Conservation (phyloP, 2,797 vertebrate genomes). For the Glossophaga mutica region DNA sequence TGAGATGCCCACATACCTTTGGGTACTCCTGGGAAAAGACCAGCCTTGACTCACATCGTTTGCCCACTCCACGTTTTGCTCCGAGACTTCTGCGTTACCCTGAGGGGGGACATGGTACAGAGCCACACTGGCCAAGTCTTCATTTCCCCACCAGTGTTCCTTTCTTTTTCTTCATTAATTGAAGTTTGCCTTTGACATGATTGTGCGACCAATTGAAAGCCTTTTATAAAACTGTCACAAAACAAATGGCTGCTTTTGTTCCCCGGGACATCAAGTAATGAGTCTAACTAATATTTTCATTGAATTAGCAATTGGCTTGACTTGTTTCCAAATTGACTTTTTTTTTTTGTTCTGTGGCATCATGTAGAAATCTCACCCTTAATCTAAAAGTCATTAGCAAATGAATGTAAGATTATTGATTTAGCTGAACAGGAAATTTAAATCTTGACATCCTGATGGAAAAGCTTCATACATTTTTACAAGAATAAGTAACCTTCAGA, state of each 20-base stretch:
- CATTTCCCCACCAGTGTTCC: not conserved
- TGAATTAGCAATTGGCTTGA: not conserved
- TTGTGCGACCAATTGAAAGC: not conserved
- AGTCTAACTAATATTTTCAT: not conserved
- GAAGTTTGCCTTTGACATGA: not conserved
- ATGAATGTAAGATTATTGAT: slow-evolving; percentile 29
- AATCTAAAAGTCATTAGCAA: slow-evolving; percentile 43
- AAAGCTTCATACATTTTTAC: not conserved
- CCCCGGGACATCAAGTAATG: not conserved
- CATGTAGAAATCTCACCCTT: not conserved
- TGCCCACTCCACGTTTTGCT: not conserved
- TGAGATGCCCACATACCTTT: not conserved
- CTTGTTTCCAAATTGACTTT: not conserved
- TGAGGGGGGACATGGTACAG: not conserved
- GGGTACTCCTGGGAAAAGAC: not conserved
- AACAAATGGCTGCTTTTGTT: not conserved
- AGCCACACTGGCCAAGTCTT: not conserved
- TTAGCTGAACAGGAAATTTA: not conserved
- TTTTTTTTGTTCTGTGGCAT: not conserved
- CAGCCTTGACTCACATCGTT: not conserved
- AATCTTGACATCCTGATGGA: not conserved
- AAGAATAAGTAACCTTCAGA: not conserved
- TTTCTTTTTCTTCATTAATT: slow-evolving; percentile 1
- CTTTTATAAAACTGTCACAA: not conserved
- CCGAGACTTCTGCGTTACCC: not conserved